Conservation (phyloP, 2,888 invertebrate genomes). For the Lochmaea capreae region DNA sequence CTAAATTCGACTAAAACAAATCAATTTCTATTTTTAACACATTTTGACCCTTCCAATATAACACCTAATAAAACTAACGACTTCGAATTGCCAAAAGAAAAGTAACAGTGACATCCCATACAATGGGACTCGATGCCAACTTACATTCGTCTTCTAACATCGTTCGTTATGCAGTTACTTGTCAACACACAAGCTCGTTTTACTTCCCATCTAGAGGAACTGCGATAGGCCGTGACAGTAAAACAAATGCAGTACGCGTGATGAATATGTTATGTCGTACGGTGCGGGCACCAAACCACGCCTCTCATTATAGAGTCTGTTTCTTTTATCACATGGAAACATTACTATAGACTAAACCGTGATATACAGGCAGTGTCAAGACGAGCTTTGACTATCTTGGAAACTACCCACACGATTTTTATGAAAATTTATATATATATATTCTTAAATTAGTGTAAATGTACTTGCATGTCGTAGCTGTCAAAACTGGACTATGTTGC, state of each 20-base stretch:
- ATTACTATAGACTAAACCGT: too few relatives aligned
- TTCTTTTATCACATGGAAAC: too few relatives aligned
- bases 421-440: too few relatives aligned
- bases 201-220: conserved; percentile 19
- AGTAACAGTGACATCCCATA: not conserved
- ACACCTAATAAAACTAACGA: not conserved
- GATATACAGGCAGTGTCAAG: too few relatives aligned
- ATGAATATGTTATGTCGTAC: conserved; percentile 20
- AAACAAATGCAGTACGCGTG: conserved; percentile 25
- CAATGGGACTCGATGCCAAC: not conserved
- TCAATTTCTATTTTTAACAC: not conserved
- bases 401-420: too few relatives aligned
- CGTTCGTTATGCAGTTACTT: not conserved
- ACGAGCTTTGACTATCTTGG: too few relatives aligned
- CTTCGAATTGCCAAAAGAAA: not conserved
- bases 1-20: not conserved
- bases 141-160: not conserved
- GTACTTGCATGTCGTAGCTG: too few relatives aligned
- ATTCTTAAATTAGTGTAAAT: too few relatives aligned
- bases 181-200: conserved; percentile 11
- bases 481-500: too few relatives aligned
- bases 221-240: conserved; percentile 23
- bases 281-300: conserved; percentile 6
- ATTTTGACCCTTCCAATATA: not conserved
- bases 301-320: conserved; percentile 11